Base-by-base conservation (phyloP, 1,140 invertebrate species). In the Triops cancriformis region DNA sequence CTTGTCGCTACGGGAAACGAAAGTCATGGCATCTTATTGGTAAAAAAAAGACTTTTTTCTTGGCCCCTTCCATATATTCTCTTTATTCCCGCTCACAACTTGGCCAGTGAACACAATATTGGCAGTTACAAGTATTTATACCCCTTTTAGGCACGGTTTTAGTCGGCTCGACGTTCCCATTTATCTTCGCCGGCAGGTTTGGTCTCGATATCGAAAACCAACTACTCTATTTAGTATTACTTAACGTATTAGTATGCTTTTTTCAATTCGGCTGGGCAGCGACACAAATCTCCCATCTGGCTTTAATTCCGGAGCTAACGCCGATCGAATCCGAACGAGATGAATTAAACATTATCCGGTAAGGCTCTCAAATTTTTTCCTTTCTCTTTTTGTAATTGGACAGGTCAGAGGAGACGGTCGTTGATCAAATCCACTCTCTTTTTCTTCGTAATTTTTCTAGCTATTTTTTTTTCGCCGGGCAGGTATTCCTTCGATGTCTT, bases 11-110 rank as follows among this genome's bases (percentile, higher is more conserved):
- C 89, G 85, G 88, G 9, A 84, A 85, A 79, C 82, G 88, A 80
- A 94, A 94, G 85, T 85, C 88, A 43, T 96, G 94, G 94, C 94
- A 97, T 87, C 87, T 96, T 74, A 84, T 92, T 82, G 95, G 95
- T 93, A 86, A 82, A 82, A 86, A 82, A 82, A 37, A 37, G 31
- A 2, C 31, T 37, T 37, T 37, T 37, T 37, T 37, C 2, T n/a
- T n/a, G n/a, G n/a, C n/a, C 2, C 31, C 31, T 37, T 7, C 31
- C 7, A 37, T 2, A 7, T 37, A 4, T 26, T 9, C 2, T 26
- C 14, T 43, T 18, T 26, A 1, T 26, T 1, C 5, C 23, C 4
- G 28, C 31, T 37, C 14, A 74, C 10, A 41, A 74, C 9, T 79
- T 51, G 1, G n/a, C 76, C 31, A 73, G 51, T 77, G n/a, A 64